Evolutionary conservation across 2,888 invertebrate species (phyloP), one percentile per base, ranked within the genome.

Genomic region (Elegia similella): DNA sequence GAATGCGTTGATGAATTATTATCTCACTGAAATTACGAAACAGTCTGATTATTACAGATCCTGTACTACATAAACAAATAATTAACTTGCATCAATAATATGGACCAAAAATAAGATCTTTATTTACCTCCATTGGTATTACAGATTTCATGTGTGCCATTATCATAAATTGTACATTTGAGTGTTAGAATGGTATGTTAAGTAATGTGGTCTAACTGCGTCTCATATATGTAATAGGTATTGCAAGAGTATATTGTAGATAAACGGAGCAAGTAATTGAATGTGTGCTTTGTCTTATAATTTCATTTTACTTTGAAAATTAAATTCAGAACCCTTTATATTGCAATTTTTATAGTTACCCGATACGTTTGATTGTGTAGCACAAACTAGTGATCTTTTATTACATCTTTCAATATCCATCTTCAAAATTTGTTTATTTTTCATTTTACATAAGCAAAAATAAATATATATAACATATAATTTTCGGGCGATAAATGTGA

Each of bases 41-140:
- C 92, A 93, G 63, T 93, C 95, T 47, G 93, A 93, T 67, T 80
- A 88, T 62, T 95, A 95, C 71, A 89, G 94, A 75, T 93, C 93
- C 56, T 95, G 95, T 65, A 86, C 88, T 29, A 88, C 88, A 59
- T 90, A 88, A 75, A 62, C 43, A 16, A 12, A 5, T 6, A 12
- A 34, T 47, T 15, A 32, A 42, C 42, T 13, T 56, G 16, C 53
- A 10, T 8, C n/a, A 38, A 38, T 38, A 59, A 16, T 16, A 34
- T 16, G 13, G 61, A 60, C 46, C 58, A 65, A 52, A 58, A 58
- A 53, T 59, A 52, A 58, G 62, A 55, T 50, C 46, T 59, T 63
- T 63, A 59, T 58, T 62, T 62, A 55, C 43, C 34, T 42, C 43
- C 52, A 60, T 63, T 63, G 47, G 66, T 65, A 58, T 66, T 65